Evolutionary conservation across 1,140 invertebrate genomes (phyloP).

Genomic region (Macrotrachela quadricornifera): DNA sequence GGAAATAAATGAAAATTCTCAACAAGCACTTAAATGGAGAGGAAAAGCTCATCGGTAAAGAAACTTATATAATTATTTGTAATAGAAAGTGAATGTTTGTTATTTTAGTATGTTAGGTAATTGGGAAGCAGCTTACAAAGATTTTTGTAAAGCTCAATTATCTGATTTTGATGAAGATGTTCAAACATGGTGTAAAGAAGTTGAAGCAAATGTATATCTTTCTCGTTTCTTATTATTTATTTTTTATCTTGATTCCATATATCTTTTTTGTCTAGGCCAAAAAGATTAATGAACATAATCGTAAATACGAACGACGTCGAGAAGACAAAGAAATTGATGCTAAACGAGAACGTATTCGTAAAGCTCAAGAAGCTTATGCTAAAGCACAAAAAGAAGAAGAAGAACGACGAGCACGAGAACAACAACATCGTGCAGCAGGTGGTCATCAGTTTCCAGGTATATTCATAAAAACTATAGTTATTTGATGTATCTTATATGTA

Average conservation of each 20-base stretch:
- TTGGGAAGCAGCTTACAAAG: slow-evolving; percentile 60
- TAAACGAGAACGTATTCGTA: slow-evolving; percentile 40
- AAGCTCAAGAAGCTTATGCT: slow-evolving; percentile 46
- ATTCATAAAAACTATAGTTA: neutral
- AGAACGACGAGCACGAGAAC: slow-evolving; percentile 1
- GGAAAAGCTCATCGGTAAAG: slow-evolving; percentile 49
- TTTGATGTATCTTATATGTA: neutral
- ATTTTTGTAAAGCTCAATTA: slow-evolving; percentile 63
- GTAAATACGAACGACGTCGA: slow-evolving; percentile 49
- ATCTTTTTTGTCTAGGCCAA: slow-evolving; percentile 37
- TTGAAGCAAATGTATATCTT: slow-evolving; percentile 58
- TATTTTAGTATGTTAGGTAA: slow-evolving; percentile 50
- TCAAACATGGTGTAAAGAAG: slow-evolving; percentile 66
- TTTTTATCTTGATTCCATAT: neutral
- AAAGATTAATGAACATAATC: slow-evolving; percentile 60
- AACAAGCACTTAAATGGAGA: slow-evolving; percentile 65
- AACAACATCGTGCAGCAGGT: slow-evolving; percentile 1
- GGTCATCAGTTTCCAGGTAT: neutral
- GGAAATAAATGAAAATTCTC: slow-evolving; percentile 67
- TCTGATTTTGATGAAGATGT: slow-evolving; percentile 74
- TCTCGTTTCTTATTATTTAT: neutral
- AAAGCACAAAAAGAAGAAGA: slow-evolving; percentile 27
- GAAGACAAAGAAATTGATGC: slow-evolving; percentile 47
- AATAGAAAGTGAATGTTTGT: neutral
- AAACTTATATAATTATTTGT: neutral